Evolutionary conservation across 1,140 invertebrate species (phyloP), one percentile per base, ranked within the genome.

Genomic region (Drosophila lacertosa): DNA sequence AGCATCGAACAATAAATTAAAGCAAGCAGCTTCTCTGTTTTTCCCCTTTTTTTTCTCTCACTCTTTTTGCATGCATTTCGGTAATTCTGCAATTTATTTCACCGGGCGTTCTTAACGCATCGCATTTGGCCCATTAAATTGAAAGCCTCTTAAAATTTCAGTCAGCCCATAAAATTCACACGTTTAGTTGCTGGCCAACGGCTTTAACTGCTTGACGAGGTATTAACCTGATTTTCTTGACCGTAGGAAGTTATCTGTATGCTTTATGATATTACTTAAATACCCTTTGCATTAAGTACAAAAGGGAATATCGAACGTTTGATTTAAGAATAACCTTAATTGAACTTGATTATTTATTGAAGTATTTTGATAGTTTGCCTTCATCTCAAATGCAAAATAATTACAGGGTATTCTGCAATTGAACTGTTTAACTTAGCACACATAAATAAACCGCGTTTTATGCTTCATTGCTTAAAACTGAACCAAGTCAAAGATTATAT

Each of bases 151-250:
- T 80, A 80, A 72, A 65, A 63, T 64, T 76, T 72, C 62, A 67
- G 57, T 50, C 40, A 76, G 63, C 67, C 57, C 77, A 72, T 81
- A 81, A 81, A 80, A 81, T 67, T 76, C 77, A 60, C 77, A 79
- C 71, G 62, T 66, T 71, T 66, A 53, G 40, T 59, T 24, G 47
- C 45, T 57, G 18, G 16, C 16, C 7, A n/a, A 13, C n/a, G 33
- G 51, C 22, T 32, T 59, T 47, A 60, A 60, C 26, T 35, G 35
- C 35, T 42, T 40, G 32, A 44, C 20, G 22, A 13, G 42, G 24
- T 54, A 69, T 40, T 63, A 42, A 68, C 32, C 51, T 32, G 26
- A 67, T 71, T 65, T 13, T 62, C 57, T 20, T 58, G 39, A 44
- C 33, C 55, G 57, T 58, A 58, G 60, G 39, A 71, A 71, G 53